Evolutionary conservation across 2,888 invertebrate species (phyloP).

Genomic region (Ophioninae sp.): DNA sequence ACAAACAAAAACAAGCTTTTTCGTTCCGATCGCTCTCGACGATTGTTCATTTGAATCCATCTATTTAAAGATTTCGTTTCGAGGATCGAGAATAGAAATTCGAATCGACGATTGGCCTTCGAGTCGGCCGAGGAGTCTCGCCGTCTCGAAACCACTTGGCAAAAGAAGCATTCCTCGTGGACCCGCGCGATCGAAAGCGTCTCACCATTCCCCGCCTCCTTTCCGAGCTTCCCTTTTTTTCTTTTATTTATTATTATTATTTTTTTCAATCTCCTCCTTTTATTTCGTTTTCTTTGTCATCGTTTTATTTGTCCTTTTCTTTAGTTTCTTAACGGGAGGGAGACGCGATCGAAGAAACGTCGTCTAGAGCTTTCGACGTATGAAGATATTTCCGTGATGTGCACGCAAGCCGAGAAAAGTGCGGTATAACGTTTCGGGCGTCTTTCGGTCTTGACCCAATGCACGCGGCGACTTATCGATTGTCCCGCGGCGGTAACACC

Average conservation of each 20-base stretch:
- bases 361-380: neutral
- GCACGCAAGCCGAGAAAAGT: neutral
- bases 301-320: too few relatives aligned
- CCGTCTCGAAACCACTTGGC: neutral
- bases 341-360: too few relatives aligned
- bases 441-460: slow-evolving; percentile 63
- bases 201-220: neutral
- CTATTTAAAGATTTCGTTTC: too few relatives aligned
- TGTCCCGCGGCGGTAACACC: slow-evolving; percentile 38
- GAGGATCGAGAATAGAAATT: neutral
- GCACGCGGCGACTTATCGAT: slow-evolving; percentile 60
- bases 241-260: neutral
- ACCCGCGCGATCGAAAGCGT: neutral
- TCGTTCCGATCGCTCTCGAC: too few relatives aligned
- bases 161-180: neutral
- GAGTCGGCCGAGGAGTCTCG: neutral
- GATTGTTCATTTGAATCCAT: too few relatives aligned
- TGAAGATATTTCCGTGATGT: slow-evolving; percentile 1
- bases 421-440: slow-evolving; percentile 35
- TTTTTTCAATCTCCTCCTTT: too few relatives aligned
- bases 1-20: too few relatives aligned
- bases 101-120: neutral
- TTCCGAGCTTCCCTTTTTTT: neutral
- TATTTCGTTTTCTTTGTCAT: too few relatives aligned
- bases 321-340: too few relatives aligned